A percentile compares a stretch with the other conserved stretches of the same genome.
Evolutionary conservation across 2,797 vertebrate species (phyloP).

Genomic region (Poeciliopsis presidionis): DNA sequence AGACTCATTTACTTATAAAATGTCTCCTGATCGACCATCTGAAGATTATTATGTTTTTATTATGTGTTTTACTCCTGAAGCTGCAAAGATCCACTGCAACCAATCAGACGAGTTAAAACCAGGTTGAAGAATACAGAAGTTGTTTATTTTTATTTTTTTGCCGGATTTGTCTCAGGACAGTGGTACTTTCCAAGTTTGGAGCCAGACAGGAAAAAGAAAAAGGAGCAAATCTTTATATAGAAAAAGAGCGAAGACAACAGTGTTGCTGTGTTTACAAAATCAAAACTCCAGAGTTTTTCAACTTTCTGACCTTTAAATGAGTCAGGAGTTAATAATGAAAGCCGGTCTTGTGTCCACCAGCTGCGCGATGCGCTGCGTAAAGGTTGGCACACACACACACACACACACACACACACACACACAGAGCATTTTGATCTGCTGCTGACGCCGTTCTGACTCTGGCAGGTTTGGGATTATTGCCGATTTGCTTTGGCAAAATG

Average conservation of each 20-base stretch:
- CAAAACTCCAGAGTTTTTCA: neutral
- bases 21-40: neutral
- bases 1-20: neutral
- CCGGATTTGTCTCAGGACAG: rapidly evolving
- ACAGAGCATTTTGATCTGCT: conserved; percentile 38
- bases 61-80: neutral
- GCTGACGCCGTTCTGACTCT: conserved; percentile 13
- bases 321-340: conserved; percentile 15
- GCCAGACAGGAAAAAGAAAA: neutral
- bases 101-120: neutral
- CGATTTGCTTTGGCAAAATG: conserved; percentile 39
- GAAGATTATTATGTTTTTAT: neutral
- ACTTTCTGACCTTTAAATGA: conserved; percentile 16
- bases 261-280: neutral
- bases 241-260: rapidly evolving
- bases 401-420: conserved; percentile 14
- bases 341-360: conserved; percentile 11
- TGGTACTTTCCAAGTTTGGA: neutral
- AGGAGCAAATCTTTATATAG: neutral
- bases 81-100: neutral
- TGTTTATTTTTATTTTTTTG: neutral
- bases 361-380: neutral
- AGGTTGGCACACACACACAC: conserved; percentile 30
- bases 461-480: conserved; percentile 33
- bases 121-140: neutral